These are phyloP conservation scores for Ariopsis seemanni DNA, from an alignment of 2,113 vertebrate genomes.

Conservation along the genomic window DNA sequence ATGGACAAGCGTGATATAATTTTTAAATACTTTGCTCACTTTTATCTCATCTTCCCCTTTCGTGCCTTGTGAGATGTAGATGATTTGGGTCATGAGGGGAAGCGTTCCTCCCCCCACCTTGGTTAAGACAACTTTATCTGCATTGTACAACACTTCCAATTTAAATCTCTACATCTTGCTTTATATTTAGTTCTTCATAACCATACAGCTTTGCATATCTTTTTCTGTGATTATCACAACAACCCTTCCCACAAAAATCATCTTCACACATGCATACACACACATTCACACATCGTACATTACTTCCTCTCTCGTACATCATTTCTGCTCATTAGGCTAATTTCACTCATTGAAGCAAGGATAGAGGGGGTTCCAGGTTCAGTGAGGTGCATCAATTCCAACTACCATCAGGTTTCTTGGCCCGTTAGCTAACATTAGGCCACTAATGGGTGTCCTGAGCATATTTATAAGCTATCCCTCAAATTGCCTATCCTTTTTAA, in stretches of 20 bases:
- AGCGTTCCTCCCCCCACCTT: no score
- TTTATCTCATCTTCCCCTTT: not conserved
- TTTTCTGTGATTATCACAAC: not conserved
- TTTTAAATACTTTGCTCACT: not conserved
- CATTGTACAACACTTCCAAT: not conserved
- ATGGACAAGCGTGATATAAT: not conserved
- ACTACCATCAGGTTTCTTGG: not conserved
- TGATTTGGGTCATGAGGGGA: not conserved
- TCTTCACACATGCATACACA: not conserved
- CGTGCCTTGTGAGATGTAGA: not conserved
- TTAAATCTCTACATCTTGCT: not conserved
- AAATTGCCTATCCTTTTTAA: not conserved
- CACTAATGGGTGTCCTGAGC: not conserved
- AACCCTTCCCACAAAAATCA: not conserved
- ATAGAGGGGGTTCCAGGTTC: not conserved
- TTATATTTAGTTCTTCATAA: not conserved
- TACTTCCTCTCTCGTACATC: conserved; percentile 4
- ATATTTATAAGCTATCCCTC: not conserved
- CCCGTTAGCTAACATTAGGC: conserved; percentile 15
- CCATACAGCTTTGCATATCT: not conserved
- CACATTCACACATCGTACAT: not conserved
- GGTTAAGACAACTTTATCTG: not conserved
- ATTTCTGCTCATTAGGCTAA: conserved; percentile 24
- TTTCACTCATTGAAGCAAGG: not conserved
- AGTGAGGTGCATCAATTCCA: not conserved